These are phyloP conservation scores for Halcyon leucocephala DNA, from an alignment of 2,797 vertebrate genomes.

Conservation along the genomic window DNA sequence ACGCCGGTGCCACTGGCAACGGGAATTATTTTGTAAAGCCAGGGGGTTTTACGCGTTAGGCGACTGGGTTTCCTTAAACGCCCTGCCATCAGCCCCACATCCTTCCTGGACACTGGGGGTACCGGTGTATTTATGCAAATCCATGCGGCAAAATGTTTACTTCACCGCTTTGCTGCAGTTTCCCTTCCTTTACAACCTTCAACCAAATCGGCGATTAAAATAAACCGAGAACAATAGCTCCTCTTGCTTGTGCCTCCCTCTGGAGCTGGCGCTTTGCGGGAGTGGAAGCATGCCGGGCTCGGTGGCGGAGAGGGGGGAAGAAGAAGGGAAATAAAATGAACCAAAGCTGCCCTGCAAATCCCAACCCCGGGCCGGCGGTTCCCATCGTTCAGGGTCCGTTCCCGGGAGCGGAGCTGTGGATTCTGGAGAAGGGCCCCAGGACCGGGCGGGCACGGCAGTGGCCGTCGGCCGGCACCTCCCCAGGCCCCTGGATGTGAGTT, in stretches of 20 bases:
- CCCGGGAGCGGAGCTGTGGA: neutral
- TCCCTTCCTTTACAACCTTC: slow-evolving; percentile 34
- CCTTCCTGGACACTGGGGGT: neutral
- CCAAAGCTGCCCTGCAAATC: neutral
- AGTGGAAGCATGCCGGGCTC: neutral
- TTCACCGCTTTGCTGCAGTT: slow-evolving; percentile 10
- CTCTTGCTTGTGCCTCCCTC: neutral
- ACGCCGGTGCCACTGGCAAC: neutral
- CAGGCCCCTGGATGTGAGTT: neutral
- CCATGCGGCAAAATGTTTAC: slow-evolving; percentile 62
- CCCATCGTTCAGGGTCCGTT: rapidly evolving
- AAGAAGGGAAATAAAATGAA: neutral
- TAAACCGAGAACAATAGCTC: slow-evolving; percentile 19
- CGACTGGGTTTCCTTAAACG: neutral
- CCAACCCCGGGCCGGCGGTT: rapidly evolving
- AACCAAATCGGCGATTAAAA: slow-evolving; percentile 23
- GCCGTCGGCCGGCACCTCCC: neutral
- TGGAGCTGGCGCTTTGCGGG: neutral
- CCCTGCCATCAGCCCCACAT: neutral
- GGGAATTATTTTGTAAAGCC: neutral
- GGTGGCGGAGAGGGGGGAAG: neutral
- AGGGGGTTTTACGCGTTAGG: rapidly evolving
- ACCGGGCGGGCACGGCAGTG: neutral
- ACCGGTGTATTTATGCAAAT: slow-evolving; percentile 72
- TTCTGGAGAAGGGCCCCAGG: neutral